Evolutionary conservation across 2,888 invertebrate species (phyloP).

Genomic region (Branchipolynoe longqiensis): DNA sequence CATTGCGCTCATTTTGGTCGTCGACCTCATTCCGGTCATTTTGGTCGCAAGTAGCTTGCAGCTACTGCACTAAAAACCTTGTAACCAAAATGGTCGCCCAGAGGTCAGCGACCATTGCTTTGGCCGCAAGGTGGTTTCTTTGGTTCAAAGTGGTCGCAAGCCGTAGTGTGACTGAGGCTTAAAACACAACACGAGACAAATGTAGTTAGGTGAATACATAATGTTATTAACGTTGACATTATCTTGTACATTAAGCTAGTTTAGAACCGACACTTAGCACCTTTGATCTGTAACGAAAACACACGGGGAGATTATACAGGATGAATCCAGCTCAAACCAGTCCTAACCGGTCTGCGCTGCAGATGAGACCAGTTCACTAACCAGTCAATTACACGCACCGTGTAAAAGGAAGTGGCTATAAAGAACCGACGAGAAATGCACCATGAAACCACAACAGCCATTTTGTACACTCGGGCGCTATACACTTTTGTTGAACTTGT

Average conservation of each 20-base stretch:
- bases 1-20: too few relatives aligned
- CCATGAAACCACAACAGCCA: conserved; percentile 39
- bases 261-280: conserved; percentile 28
- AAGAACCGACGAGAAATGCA: not conserved
- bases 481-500: conserved; percentile 39
- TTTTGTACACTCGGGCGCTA: conserved; percentile 29
- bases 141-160: too few relatives aligned
- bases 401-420: conserved; percentile 5
- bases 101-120: too few relatives aligned
- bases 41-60: too few relatives aligned
- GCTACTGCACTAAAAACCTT: too few relatives aligned
- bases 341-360: not conserved
- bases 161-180: too few relatives aligned
- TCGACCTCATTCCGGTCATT: too few relatives aligned
- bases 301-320: not conserved
- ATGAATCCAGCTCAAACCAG: not conserved
- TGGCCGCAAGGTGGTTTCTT: too few relatives aligned
- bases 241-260: conserved; percentile 36
- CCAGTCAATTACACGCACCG: conserved; percentile 2
- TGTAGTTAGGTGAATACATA: not conserved
- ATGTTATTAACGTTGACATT: conserved; percentile 43
- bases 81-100: too few relatives aligned
- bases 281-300: conserved; percentile 36
- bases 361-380: too few relatives aligned
- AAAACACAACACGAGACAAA: conserved; percentile 18